Conservation (phyloP, 2,113 vertebrate species). For the Alethe diademata region DNA sequence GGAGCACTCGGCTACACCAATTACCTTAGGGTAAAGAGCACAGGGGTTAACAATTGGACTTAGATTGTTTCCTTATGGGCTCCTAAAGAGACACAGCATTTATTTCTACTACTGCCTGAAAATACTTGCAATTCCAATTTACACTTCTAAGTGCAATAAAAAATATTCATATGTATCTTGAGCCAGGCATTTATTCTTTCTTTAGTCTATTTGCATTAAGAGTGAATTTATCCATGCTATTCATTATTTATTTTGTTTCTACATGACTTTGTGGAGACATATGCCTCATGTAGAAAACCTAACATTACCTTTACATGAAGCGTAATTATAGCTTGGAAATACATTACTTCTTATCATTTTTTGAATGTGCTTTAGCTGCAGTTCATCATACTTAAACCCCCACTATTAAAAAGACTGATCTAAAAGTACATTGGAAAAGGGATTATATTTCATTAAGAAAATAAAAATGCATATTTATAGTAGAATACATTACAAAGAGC, state of each 20-base stretch:
- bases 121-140: background rate
- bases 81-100: background rate
- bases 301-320: background rate
- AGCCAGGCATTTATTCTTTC: background rate
- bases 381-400: background rate
- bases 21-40: background rate
- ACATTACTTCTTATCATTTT: background rate
- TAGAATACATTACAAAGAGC: background rate
- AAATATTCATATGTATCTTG: background rate
- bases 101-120: background rate
- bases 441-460: conserved; percentile 4
- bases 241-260: conserved; percentile 8
- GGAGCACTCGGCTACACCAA: background rate
- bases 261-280: background rate
- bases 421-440: background rate
- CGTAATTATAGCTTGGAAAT: background rate
- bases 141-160: background rate
- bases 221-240: background rate
- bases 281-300: background rate
- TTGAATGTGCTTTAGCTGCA: background rate
- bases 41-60: background rate
- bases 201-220: background rate
- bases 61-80: background rate
- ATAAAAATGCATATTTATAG: background rate
- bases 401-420: background rate